Evolutionary conservation across 2,797 vertebrate genomes (phyloP).

Genomic region (Hyperoplus immaculatus): DNA sequence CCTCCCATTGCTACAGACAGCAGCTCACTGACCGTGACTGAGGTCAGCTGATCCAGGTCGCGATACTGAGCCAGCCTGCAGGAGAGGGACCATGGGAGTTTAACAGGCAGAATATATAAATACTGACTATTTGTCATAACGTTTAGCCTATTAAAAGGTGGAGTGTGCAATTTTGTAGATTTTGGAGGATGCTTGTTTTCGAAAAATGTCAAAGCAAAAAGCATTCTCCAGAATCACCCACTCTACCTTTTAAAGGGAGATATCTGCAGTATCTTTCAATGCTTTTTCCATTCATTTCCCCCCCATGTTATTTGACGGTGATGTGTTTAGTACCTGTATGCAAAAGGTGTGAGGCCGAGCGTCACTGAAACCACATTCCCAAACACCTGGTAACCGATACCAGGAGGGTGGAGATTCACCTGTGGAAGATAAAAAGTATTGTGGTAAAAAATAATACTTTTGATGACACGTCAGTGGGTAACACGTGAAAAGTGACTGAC

Average conservation of each 20-base stretch:
- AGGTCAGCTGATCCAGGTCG: conserved; percentile 91
- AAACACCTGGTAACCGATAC: conserved; percentile 97
- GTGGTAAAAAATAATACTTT: not conserved
- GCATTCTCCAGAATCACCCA: too few relatives aligned
- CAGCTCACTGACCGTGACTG: conserved; percentile 90
- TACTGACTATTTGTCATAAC: too few relatives aligned
- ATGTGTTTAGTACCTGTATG: conserved; percentile 72
- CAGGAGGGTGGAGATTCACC: conserved; percentile 95
- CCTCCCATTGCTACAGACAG: conserved; percentile 91
- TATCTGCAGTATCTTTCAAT: not conserved
- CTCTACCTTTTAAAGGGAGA: too few relatives aligned
- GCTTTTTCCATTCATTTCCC: too few relatives aligned
- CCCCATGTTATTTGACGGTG: too few relatives aligned
- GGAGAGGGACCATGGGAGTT: not conserved
- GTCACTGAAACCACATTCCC: conserved; percentile 93
- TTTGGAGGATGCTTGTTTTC: too few relatives aligned
- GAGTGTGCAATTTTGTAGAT: too few relatives aligned
- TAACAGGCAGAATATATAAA: too few relatives aligned
- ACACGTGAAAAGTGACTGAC: conserved; percentile 79
- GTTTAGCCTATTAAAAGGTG: too few relatives aligned
- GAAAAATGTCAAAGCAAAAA: too few relatives aligned
- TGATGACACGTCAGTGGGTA: rapidly evolving
- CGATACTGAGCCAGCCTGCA: conserved; percentile 92
- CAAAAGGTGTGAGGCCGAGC: conserved; percentile 94
- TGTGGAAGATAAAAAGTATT: conserved; percentile 58